A percentile compares a stretch with the other conserved stretches of the same genome.
Evolutionary conservation across 1,140 invertebrate genomes (phyloP).

Genomic region (Pemphigus obesinymphae): DNA sequence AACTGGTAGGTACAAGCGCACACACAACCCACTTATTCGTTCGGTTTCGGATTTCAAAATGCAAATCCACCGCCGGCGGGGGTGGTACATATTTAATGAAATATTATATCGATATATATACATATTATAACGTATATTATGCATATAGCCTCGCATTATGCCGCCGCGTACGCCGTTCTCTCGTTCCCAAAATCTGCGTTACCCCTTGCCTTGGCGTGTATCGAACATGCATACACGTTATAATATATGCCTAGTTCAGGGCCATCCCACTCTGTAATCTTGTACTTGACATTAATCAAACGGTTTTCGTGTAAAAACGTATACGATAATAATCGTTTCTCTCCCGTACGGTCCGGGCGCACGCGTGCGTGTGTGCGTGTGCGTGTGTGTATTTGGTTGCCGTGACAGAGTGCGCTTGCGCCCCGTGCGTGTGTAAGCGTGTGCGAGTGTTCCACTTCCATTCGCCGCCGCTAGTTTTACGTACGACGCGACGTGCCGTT

Average conservation of each 20-base stretch:
- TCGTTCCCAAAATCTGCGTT: too few species aligned
- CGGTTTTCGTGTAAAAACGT: slow-evolving; percentile 31
- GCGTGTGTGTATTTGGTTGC: neutral
- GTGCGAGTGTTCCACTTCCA: slow-evolving; percentile 16
- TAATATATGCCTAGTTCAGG: slow-evolving; percentile 29
- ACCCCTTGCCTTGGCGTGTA: too few species aligned
- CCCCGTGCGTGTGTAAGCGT: neutral
- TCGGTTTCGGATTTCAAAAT: too few species aligned
- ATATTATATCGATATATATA: too few species aligned
- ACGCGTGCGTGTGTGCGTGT: neutral
- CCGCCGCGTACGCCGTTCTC: too few species aligned
- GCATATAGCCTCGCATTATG: too few species aligned
- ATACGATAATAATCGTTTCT: slow-evolving; percentile 29
- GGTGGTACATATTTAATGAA: too few species aligned
- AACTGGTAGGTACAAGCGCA: too few species aligned
- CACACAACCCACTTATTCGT: too few species aligned
- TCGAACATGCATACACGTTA: too few species aligned
- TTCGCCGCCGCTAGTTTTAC: neutral
- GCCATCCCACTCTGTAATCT: slow-evolving; percentile 17
- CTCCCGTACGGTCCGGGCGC: neutral
- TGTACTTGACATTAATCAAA: slow-evolving; percentile 39
- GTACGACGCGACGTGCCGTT: neutral
- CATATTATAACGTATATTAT: too few species aligned
- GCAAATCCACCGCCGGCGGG: too few species aligned
- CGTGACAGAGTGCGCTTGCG: neutral